phyloP scores from a whole-genome alignment of 2,888 invertebrate genomes.

The Trachelus troglodyta region DNA sequence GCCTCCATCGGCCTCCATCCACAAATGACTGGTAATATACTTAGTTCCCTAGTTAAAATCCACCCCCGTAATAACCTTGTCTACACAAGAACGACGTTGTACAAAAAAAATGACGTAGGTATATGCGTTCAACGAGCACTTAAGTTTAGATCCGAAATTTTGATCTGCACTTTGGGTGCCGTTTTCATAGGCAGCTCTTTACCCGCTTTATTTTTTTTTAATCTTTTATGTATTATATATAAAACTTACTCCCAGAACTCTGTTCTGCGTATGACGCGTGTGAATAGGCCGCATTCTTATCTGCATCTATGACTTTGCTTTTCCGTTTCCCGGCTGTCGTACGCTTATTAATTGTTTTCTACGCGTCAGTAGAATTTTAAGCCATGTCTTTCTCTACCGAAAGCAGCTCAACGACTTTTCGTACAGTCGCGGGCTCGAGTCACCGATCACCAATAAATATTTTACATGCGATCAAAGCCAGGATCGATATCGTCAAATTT shows the following conservation, averaged over 20 bases:
- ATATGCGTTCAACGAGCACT: neutral
- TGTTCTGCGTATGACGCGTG: neutral
- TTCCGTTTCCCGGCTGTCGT: neutral
- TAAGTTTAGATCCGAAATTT: slow-evolving; percentile 2
- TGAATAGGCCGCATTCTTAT: neutral
- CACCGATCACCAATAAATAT: no score
- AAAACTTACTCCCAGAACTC: neutral
- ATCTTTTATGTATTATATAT: neutral
- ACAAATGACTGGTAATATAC: slow-evolving; percentile 48
- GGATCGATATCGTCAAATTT: neutral
- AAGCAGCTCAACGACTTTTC: neutral
- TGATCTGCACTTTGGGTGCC: slow-evolving; percentile 30
- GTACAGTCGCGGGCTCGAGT: neutral
- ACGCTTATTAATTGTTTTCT: neutral
- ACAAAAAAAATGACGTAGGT: neutral
- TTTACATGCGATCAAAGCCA: no score
- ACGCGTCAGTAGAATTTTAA: neutral
- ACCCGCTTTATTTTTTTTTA: neutral
- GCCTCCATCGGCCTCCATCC: slow-evolving; percentile 37
- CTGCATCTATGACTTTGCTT: neutral
- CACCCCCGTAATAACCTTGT: neutral
- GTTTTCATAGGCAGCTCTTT: slow-evolving; percentile 41
- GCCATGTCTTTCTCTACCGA: neutral
- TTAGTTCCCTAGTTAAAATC: slow-evolving; percentile 25
- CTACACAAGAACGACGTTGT: neutral